A percentile compares a stretch with the other conserved stretches of the same genome.
Conservation (phyloP, 2,888 invertebrate species). For the Athalia rosae region DNA sequence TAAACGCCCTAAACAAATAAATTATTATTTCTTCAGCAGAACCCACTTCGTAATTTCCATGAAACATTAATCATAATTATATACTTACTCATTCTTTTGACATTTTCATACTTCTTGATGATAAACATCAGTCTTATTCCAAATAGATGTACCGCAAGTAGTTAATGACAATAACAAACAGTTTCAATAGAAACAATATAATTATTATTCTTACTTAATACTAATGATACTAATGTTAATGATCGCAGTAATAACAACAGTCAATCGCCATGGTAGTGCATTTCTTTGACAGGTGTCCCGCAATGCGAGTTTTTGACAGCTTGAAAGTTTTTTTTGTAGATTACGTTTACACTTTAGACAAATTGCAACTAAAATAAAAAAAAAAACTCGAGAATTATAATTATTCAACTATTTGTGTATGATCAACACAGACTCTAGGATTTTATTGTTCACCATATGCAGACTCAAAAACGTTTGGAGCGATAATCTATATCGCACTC, state of each 20-base stretch:
- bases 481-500: constrained; percentile 80
- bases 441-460: constrained; percentile 32
- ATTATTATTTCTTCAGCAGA: too few species aligned
- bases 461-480: constrained; percentile 65
- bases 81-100: too few species aligned
- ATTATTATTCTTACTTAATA: constrained; percentile 56
- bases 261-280: constrained; percentile 31
- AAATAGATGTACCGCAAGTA: neutral
- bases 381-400: neutral
- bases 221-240: constrained; percentile 59
- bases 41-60: too few species aligned
- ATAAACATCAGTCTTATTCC: neutral
- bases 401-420: constrained; percentile 46
- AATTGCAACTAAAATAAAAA: constrained; percentile 23
- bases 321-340: constrained; percentile 33
- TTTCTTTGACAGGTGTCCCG: constrained; percentile 47
- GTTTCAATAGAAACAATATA: constrained; percentile 32
- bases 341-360: constrained; percentile 57
- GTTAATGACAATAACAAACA: constrained; percentile 13
- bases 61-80: too few species aligned
- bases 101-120: neutral
- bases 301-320: constrained; percentile 22
- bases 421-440: constrained; percentile 21
- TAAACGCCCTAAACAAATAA: too few species aligned
- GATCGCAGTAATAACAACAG: constrained; percentile 51